phyloP scores from a whole-genome alignment of 2,888 invertebrate species.

The Rotaria macrura region DNA sequence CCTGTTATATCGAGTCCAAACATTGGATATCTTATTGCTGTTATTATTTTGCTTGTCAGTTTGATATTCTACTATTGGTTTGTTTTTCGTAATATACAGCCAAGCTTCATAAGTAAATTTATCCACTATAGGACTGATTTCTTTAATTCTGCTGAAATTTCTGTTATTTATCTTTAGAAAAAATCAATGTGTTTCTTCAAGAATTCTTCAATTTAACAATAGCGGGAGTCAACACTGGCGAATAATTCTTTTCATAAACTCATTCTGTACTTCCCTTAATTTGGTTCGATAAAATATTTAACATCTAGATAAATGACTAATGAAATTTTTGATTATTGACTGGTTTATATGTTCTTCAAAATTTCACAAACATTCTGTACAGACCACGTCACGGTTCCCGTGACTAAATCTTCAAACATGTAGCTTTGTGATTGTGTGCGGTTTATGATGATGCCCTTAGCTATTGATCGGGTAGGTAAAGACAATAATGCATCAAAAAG shows the following conservation, averaged over 20 bases:
- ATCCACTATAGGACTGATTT: background rate
- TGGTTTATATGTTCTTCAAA: too few species aligned
- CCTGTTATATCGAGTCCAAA: background rate
- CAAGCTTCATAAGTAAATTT: background rate
- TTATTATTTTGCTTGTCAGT: background rate
- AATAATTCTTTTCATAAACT: background rate
- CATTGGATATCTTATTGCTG: background rate
- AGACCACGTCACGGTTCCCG: too few species aligned
- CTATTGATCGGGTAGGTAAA: too few species aligned
- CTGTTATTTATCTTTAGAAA: background rate
- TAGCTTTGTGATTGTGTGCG: too few species aligned
- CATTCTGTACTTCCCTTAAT: too few species aligned
- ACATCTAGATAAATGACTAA: too few species aligned
- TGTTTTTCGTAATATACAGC: background rate
- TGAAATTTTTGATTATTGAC: too few species aligned
- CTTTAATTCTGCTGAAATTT: background rate
- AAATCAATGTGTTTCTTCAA: background rate
- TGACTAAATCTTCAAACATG: too few species aligned
- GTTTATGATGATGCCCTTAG: too few species aligned
- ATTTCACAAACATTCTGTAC: too few species aligned
- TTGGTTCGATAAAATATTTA: too few species aligned
- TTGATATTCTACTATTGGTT: background rate
- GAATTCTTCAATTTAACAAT: background rate
- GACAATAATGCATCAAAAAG: too few species aligned
- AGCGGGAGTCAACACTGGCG: background rate